Evolutionary conservation across 2,888 invertebrate genomes (phyloP).

Genomic region (Hirtodrosophila duncani): DNA sequence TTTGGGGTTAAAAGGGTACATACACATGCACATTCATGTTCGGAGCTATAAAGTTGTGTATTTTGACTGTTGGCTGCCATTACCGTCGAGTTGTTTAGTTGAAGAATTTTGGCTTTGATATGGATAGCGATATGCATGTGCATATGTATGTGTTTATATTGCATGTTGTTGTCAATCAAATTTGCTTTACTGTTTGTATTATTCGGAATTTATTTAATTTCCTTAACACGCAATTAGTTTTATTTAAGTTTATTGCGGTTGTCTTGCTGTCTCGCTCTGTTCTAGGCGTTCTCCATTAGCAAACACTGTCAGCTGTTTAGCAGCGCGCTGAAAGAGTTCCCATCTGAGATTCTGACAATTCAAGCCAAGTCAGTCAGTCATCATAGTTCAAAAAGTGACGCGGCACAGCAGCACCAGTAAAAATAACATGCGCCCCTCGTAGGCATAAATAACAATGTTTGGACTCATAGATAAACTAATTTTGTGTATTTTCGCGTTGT

Average conservation of each 20-base stretch:
- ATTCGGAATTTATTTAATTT: constrained; percentile 69
- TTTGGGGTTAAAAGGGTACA: constrained; percentile 5
- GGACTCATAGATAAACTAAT: neutral
- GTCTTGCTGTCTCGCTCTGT: constrained; percentile 42
- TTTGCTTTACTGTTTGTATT: constrained; percentile 69
- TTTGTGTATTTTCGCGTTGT: neutral
- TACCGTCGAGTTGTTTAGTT: constrained; percentile 60
- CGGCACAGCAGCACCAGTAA: neutral
- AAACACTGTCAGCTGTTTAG: constrained; percentile 55
- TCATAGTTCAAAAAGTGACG: constrained; percentile 17
- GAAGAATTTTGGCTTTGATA: constrained; percentile 42
- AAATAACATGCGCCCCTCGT: too few species aligned
- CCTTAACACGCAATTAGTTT: constrained; percentile 70
- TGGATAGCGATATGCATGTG: constrained; percentile 5
- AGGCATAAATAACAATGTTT: too few species aligned
- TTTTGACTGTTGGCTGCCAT: constrained; percentile 39
- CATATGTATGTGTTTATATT: constrained; percentile 29
- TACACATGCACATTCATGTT: constrained; percentile 53
- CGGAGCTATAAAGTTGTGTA: constrained; percentile 55
- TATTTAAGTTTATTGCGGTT: constrained; percentile 72
- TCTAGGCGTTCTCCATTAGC: constrained; percentile 12
- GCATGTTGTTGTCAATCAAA: constrained; percentile 70
- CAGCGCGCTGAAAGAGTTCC: constrained; percentile 43
- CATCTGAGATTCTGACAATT: too few species aligned
- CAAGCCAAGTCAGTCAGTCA: constrained; percentile 40